Conservation (phyloP, 2,888 invertebrate genomes). For the Rhimphoctona megacephalus region DNA sequence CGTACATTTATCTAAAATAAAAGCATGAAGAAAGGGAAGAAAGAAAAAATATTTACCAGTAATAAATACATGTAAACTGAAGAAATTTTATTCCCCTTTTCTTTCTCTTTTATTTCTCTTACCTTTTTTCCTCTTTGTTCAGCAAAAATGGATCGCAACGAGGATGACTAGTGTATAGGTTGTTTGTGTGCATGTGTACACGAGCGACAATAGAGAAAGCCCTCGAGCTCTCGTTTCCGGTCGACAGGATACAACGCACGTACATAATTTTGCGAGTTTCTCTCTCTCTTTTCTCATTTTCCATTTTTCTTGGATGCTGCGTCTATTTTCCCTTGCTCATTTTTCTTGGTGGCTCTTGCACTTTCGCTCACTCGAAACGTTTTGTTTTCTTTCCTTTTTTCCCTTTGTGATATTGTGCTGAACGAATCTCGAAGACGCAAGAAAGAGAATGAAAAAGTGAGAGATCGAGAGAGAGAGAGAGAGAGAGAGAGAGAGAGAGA, state of each 20-base stretch:
- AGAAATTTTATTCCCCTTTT: conserved; percentile 10
- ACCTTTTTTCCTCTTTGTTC: conserved; percentile 27
- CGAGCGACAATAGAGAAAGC: conserved; percentile 48
- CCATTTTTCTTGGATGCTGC: conserved; percentile 10
- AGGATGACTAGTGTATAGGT: conserved; percentile 22
- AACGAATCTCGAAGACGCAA: conserved; percentile 22
- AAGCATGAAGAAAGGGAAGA: neutral
- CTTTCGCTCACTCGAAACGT: conserved; percentile 37
- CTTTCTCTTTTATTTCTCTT: neutral
- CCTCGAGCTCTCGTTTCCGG: conserved; percentile 60
- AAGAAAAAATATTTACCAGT: neutral
- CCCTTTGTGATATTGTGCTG: conserved; percentile 35
- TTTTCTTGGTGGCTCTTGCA: conserved; percentile 3
- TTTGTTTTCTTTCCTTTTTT: conserved; percentile 31
- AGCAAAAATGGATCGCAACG: conserved; percentile 23
- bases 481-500: neutral
- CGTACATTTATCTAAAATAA: neutral
- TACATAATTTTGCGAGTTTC: conserved; percentile 33
- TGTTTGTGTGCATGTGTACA: conserved; percentile 8
- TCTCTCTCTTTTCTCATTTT: conserved; percentile 12
- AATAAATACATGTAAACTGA: neutral
- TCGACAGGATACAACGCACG: conserved; percentile 56
- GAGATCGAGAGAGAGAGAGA: neutral
- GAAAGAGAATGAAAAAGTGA: neutral
- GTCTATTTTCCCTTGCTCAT: conserved; percentile 10